These are phyloP conservation scores for Fistularia commersonii DNA, from an alignment of 2,797 vertebrate species.

Conservation along the genomic window DNA sequence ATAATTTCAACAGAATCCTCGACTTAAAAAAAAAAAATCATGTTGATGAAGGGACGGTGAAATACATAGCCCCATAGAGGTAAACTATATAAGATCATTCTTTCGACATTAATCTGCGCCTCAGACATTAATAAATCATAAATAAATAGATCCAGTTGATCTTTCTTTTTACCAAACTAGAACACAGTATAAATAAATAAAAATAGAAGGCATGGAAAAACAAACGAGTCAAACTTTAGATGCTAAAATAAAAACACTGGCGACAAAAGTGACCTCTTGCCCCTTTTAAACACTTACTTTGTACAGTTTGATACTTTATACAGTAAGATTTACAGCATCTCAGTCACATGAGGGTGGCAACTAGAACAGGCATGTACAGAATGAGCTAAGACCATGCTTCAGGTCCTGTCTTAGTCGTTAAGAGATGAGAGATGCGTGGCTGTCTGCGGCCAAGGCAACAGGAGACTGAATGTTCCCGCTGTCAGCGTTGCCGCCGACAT, in stretches of 20 bases:
- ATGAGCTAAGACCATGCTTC: slow-evolving; percentile 56
- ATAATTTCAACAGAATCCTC: slow-evolving; percentile 2
- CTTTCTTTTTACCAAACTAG: slow-evolving; percentile 30
- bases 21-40: too few species aligned
- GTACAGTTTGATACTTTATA: slow-evolving; percentile 7
- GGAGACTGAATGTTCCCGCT: slow-evolving; percentile 31
- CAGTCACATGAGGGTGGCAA: slow-evolving; percentile 34
- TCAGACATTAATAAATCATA: slow-evolving; percentile 30
- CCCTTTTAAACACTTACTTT: slow-evolving; percentile 1
- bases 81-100: too few species aligned
- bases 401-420: slow-evolving; percentile 65
- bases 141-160: slow-evolving; percentile 59
- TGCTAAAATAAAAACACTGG: slow-evolving; percentile 25
- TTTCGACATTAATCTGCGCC: not conserved
- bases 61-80: too few species aligned
- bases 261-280: slow-evolving; percentile 6
- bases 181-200: slow-evolving; percentile 48
- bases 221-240: slow-evolving; percentile 22
- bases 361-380: slow-evolving; percentile 21
- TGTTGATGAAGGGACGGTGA: too few species aligned
- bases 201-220: slow-evolving; percentile 36
- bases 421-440: slow-evolving; percentile 42
- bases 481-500: slow-evolving; percentile 17
- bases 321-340: slow-evolving; percentile 40
- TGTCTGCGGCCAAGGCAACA: slow-evolving; percentile 64